These are phyloP conservation scores for Chromoteleia sp. DNA, from an alignment of 2,888 invertebrate genomes.

Conservation along the genomic window DNA sequence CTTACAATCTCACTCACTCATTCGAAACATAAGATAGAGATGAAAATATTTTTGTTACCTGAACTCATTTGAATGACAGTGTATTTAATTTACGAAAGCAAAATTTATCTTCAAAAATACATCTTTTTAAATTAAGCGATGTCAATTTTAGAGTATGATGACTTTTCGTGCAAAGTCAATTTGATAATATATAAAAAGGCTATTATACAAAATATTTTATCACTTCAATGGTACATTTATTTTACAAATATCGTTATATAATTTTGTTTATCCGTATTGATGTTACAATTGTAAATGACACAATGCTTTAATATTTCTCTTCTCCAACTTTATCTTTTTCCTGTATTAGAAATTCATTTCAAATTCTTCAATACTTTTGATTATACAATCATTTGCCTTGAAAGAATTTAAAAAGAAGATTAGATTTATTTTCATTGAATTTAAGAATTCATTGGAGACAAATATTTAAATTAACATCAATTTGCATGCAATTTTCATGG, in stretches of 20 bases:
- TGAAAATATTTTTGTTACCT: conserved; percentile 10
- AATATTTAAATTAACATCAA: background rate
- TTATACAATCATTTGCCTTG: background rate
- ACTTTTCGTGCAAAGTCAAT: background rate
- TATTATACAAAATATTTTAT: background rate
- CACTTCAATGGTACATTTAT: background rate
- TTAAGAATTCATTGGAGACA: background rate
- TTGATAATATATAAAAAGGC: background rate
- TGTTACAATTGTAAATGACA: conserved; percentile 5
- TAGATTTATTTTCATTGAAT: background rate
- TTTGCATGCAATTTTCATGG: background rate
- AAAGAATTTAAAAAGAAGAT: conserved; percentile 9
- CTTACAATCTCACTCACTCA: conserved; percentile 37
- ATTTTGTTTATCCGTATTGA: conserved; percentile 7
- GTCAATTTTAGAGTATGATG: too few relatives aligned
- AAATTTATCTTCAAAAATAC: background rate
- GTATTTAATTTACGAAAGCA: background rate
- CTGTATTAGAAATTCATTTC: conserved; percentile 1
- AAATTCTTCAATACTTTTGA: conserved; percentile 1
- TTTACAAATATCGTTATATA: conserved; percentile 10
- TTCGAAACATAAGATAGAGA: conserved; percentile 23
- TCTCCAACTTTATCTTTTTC: background rate
- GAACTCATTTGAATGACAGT: conserved; percentile 4
- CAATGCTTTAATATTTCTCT: background rate
- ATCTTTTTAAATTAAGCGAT: background rate